Base-by-base conservation (phyloP, 2,113 vertebrate species). In the Mirza zaza region DNA sequence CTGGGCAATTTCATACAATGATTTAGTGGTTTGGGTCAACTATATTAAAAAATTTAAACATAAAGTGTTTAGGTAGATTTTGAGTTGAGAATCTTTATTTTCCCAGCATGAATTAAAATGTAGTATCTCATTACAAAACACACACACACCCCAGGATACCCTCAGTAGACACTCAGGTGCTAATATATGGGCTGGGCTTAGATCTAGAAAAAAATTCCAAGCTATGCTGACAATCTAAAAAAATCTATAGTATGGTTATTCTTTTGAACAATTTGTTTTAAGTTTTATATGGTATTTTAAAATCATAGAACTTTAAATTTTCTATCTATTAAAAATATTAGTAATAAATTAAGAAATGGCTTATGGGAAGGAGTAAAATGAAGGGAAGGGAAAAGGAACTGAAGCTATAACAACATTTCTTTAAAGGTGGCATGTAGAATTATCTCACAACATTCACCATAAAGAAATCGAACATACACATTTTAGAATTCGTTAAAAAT, bases 201-300 rank as follows among this genome's bases (percentile, higher is more conserved):
- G 55, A 32, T 61, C 12, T 71, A 73, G 36, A 13, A 57, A 93
- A 73, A 77, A 18, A 25, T 18, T 55, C n/a, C 65, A 85, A 90
- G 27, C 2, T 45, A 6, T 36, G 36, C 13, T 91, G 29, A 45
- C 20, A 95, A 27, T 65, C 10, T 61, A 97, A 61, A 85, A 85
- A 94, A 88, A 79, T 11, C 39, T 42, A 55, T 7, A 52, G 3
- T 32, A 27, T 61, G 17, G 57, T 83, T 94, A 93, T 68, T 36
- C 76, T 93, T 80, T 68, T 55, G 34, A 93, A 63, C 9, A 81
- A 13, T 79, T 88, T 67, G 36, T 55, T 84, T 57, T 89, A 91
- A 36, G 29, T 71, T 97, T 97, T 73, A 29, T 65, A 71, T 11
- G 17, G 3, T 20, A 91, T 83, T 93, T 96, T 93, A 73, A 92